Conservation (phyloP, 2,888 invertebrate species). For the Drepanosiphum platanoidis region DNA sequence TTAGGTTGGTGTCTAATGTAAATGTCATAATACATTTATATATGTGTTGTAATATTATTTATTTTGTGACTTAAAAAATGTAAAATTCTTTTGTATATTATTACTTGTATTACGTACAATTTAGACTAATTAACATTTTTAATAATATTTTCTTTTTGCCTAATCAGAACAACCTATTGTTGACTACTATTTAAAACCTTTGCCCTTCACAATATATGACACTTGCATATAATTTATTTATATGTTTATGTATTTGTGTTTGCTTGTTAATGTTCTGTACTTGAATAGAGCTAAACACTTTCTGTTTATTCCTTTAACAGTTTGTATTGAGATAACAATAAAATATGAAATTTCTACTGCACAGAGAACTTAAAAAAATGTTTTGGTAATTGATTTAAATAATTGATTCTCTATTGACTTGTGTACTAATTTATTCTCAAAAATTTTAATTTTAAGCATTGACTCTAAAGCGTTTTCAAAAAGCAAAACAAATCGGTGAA, state of each 20-base stretch:
- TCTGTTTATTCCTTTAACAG: too few relatives aligned
- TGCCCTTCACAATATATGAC: background rate
- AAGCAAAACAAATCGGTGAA: too few relatives aligned
- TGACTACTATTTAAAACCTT: conserved; percentile 21
- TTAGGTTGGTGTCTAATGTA: conserved; percentile 53
- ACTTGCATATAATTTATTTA: background rate
- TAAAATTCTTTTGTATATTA: conserved; percentile 55
- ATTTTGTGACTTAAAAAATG: conserved; percentile 53
- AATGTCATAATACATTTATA: conserved; percentile 5
- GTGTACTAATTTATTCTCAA: too few relatives aligned
- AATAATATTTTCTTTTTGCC: conserved; percentile 48
- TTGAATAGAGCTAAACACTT: too few relatives aligned
- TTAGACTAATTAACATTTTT: conserved; percentile 55
- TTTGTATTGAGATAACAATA: too few relatives aligned
- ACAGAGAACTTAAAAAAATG: too few relatives aligned
- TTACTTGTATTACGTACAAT: conserved; percentile 45
- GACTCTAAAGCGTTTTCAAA: too few relatives aligned
- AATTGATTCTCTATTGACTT: too few relatives aligned
- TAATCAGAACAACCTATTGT: conserved; percentile 31
- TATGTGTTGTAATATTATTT: conserved; percentile 55
- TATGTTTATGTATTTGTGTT: background rate
- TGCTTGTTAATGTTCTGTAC: background rate
- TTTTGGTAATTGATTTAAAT: too few relatives aligned
- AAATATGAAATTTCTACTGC: too few relatives aligned
- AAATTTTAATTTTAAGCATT: too few relatives aligned